Conservation (phyloP, 2,113 vertebrate genomes). For the Aramus guarauna region DNA sequence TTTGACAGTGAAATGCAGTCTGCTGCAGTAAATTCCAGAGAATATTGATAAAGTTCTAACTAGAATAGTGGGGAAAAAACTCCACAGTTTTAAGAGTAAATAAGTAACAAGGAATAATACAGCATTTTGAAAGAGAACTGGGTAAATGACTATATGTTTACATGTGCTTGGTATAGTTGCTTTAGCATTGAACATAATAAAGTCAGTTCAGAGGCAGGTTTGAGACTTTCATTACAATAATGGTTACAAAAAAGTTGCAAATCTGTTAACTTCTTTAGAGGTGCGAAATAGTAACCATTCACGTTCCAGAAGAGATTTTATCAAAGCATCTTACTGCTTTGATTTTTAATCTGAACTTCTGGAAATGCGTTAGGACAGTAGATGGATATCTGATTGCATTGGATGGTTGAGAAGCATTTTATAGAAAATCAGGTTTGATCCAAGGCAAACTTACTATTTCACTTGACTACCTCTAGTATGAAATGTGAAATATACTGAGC, state of each 20-base stretch:
- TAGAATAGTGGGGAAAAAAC: neutral
- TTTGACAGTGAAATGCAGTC: neutral
- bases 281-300: neutral
- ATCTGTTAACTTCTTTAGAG: neutral
- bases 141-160: rapidly evolving
- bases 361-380: neutral
- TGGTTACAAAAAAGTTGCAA: neutral
- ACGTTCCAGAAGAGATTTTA: neutral
- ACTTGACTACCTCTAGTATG: neutral
- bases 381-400: neutral
- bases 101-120: neutral
- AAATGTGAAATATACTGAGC: neutral
- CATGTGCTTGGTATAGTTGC: neutral
- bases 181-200: neutral
- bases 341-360: neutral
- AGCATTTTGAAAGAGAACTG: neutral
- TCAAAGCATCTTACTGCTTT: neutral
- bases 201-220: neutral
- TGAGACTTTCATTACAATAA: neutral
- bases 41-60: neutral
- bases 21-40: neutral
- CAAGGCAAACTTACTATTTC: neutral
- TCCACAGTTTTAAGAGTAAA: neutral
- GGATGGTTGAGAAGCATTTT: neutral
- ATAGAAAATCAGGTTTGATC: neutral